A percentile compares a stretch with the other conserved stretches of the same genome.
Evolutionary conservation across 2,113 vertebrate species (phyloP).

Genomic region (Megaleporinus macrocephalus): DNA sequence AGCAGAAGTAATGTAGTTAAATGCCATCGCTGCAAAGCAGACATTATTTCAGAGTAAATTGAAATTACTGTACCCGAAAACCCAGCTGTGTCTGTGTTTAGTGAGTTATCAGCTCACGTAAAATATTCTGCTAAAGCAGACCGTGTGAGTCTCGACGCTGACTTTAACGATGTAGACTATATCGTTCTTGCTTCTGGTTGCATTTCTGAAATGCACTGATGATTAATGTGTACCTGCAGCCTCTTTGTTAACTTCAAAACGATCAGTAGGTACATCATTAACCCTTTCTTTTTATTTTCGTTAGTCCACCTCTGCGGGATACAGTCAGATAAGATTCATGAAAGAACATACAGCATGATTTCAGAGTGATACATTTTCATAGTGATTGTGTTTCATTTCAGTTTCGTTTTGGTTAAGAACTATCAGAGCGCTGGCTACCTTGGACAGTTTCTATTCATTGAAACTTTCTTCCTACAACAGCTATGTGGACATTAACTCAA

Average conservation of each 20-base stretch:
- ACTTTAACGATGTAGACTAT: not conserved
- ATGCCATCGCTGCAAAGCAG: not conserved
- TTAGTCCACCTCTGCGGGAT: not conserved
- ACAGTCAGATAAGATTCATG: not conserved
- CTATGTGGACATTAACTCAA: constrained; percentile 23
- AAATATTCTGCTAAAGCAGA: constrained; percentile 5
- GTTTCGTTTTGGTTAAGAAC: not conserved
- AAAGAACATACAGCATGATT: not conserved
- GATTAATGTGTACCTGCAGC: not conserved
- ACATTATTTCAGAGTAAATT: not conserved
- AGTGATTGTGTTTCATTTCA: constrained; percentile 4
- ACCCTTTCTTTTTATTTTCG: not conserved
- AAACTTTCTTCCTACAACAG: constrained; percentile 18
- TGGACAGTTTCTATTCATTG: constrained; percentile 4
- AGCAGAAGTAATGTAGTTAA: constrained; percentile 16
- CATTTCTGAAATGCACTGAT: not conserved
- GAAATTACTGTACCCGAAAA: constrained; percentile 8
- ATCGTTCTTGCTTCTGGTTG: not conserved
- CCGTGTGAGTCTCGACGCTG: not conserved
- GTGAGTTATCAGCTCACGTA: not conserved
- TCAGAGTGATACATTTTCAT: constrained; percentile 12
- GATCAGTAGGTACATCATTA: not conserved
- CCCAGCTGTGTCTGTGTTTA: constrained; percentile 2
- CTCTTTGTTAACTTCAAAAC: not conserved
- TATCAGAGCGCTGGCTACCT: constrained; percentile 14